Evolutionary conservation across 2,113 vertebrate species (phyloP).

Genomic region (Geococcyx californianus): DNA sequence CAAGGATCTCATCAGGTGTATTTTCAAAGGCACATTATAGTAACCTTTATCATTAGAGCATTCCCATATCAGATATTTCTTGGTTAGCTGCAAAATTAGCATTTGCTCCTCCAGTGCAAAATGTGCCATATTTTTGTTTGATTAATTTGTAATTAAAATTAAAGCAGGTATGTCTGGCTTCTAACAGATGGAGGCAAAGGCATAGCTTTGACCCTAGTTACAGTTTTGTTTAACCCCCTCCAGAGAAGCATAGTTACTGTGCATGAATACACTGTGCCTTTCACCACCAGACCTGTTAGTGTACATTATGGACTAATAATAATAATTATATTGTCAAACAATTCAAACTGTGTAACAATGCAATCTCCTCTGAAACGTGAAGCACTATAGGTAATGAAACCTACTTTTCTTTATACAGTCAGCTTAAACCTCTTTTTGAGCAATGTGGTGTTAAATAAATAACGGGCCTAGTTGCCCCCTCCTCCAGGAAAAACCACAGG

Average conservation of each 20-base stretch:
- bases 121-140: constrained; percentile 7
- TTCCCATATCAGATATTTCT: background rate
- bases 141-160: constrained; percentile 62
- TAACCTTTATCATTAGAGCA: background rate
- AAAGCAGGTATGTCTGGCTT: background rate
- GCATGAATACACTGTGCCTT: constrained; percentile 65
- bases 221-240: constrained; percentile 67
- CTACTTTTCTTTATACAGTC: constrained; percentile 52
- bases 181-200: constrained; percentile 42
- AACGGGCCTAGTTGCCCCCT: background rate
- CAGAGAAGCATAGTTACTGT: constrained; percentile 45
- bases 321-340: constrained; percentile 70
- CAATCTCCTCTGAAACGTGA: constrained; percentile 49
- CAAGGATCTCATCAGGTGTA: background rate
- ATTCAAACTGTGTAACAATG: constrained; percentile 61
- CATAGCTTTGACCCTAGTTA: constrained; percentile 50
- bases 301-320: constrained; percentile 68
- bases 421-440: constrained; percentile 36
- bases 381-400: constrained; percentile 54
- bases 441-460: constrained; percentile 51
- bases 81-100: background rate
- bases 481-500: background rate
- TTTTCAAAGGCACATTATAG: background rate
- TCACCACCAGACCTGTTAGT: constrained; percentile 57
- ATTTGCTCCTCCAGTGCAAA: background rate